Conservation (phyloP, 2,888 invertebrate genomes). For the Drosophila koepferae region DNA sequence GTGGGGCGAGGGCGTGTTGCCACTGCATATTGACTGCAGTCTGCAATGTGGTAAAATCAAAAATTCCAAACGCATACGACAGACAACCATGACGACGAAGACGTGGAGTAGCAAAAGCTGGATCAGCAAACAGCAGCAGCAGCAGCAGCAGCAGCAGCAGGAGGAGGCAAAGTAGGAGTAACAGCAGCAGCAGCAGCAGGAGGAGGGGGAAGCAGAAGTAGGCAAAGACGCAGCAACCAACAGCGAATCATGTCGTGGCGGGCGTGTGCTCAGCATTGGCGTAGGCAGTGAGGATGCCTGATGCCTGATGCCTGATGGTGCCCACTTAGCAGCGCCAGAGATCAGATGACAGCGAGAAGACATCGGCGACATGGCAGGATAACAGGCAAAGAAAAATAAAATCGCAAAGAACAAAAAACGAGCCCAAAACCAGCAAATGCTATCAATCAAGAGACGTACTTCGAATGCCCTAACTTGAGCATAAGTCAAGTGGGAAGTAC, state of each 20-base stretch:
- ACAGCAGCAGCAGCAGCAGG: slow-evolving; percentile 6
- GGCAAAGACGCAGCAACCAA: slow-evolving; percentile 27
- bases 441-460: slow-evolving; percentile 17
- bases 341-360: slow-evolving; percentile 76
- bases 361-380: slow-evolving; percentile 62
- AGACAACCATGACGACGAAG: slow-evolving; percentile 69
- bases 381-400: slow-evolving; percentile 42
- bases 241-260: slow-evolving; percentile 65
- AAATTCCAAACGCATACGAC: slow-evolving; percentile 81
- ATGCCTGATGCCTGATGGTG: slow-evolving; percentile 15
- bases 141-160: slow-evolving; percentile 16
- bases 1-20: slow-evolving; percentile 6
- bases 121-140: slow-evolving; percentile 21
- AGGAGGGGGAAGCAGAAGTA: background rate
- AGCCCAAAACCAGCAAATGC: slow-evolving; percentile 21
- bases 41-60: slow-evolving; percentile 81
- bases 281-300: background rate
- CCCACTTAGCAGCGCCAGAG: slow-evolving; percentile 76
- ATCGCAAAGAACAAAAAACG: slow-evolving; percentile 10
- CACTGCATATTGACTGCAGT: slow-evolving; percentile 69
- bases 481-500: background rate
- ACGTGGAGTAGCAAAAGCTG: slow-evolving; percentile 18
- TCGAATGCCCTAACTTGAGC: slow-evolving; percentile 27
- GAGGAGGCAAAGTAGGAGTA: slow-evolving; percentile 2
- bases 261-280: slow-evolving; percentile 35